A percentile compares a stretch with the other conserved stretches of the same genome.
Conservation (phyloP, 2,113 vertebrate species). For the Cryptomyrus ogoouensis region DNA sequence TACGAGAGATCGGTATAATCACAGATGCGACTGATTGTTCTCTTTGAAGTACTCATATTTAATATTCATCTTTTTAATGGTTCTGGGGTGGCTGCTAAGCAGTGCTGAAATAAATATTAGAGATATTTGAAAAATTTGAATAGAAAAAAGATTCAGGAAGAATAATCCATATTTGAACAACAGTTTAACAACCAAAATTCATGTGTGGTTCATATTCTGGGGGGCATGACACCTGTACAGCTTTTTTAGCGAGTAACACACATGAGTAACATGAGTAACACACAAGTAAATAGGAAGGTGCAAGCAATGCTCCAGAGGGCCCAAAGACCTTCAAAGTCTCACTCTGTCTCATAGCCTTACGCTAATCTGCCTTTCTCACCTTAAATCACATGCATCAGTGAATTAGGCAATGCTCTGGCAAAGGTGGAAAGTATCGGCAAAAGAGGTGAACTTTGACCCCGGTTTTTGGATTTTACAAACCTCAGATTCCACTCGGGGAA, state of each 20-base stretch:
- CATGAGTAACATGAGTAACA: not conserved
- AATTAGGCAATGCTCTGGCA: conserved; percentile 86
- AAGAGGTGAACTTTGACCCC: conserved; percentile 70
- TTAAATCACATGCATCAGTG: conserved; percentile 66
- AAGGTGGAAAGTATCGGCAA: conserved; percentile 88
- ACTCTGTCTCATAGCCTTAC: too few species aligned
- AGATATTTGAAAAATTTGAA: not conserved
- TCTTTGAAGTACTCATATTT: not conserved
- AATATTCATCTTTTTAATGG: not conserved
- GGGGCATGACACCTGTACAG: not conserved
- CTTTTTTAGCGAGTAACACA: too few species aligned
- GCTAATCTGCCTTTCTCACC: conserved; percentile 65
- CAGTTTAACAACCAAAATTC: not conserved
- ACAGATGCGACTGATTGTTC: too few species aligned
- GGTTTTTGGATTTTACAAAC: too few species aligned
- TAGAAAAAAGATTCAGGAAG: not conserved
- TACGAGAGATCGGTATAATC: conserved; percentile 76
- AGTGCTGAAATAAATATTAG: not conserved
- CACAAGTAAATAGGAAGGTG: not conserved
- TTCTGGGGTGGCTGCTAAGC: not conserved
- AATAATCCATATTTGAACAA: not conserved
- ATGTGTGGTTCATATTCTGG: not conserved
- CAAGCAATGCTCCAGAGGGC: not conserved
- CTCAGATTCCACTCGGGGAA: too few species aligned
- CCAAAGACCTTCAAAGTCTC: not conserved